Evolutionary conservation across 2,113 vertebrate genomes (phyloP), one percentile per base, ranked within the genome.

Genomic region (Galemys pyrenaicus): DNA sequence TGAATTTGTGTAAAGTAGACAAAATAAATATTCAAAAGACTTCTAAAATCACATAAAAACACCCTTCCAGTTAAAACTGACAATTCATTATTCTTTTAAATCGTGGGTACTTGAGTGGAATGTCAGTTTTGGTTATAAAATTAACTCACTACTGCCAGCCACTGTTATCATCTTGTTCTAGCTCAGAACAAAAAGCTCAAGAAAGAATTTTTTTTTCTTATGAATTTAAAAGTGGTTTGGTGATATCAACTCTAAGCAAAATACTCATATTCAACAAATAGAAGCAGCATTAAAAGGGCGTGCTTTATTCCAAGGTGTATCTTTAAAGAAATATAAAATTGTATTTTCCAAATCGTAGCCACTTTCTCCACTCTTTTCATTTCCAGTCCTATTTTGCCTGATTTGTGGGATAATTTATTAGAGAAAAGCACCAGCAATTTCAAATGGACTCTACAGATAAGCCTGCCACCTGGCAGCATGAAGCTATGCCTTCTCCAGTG

Each of bases 1-100:
- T 91, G 98, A 95, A 98, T 98, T 97, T 97, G 96, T 98, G 92
- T 98, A 98, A 98, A 98, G 93, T 98, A 80, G 95, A 97, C 86
- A 97, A 98, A 98, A 97, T 98, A 98, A 98, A 98, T 98, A 98
- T 97, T 97, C 97, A 97, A 94, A 96, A 97, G 96, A 97, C 92
- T 96, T 96, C 89, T 94, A 95, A 98, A 97, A 97, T 97, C 94
- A 97, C 87, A 68, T 96, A 97, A 95, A 96, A 96, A 80, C 68
- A 73, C 46, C 95, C 98, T 98, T 89, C 95, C 95, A 96, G 97
- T 97, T 98, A 93, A 97, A 98, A 96, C 95, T 94, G 96, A 97
- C 97, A 98, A 97, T 91, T 94, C 91, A 96, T 98, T 98, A 94
- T 95, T 98, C 97, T 97, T 94, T 96, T 91, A 94, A 97, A 97